A percentile compares a stretch with the other conserved stretches of the same genome.
Evolutionary conservation across 2,888 invertebrate genomes (phyloP).

Genomic region (Parapristionchus giblindavisi): DNA sequence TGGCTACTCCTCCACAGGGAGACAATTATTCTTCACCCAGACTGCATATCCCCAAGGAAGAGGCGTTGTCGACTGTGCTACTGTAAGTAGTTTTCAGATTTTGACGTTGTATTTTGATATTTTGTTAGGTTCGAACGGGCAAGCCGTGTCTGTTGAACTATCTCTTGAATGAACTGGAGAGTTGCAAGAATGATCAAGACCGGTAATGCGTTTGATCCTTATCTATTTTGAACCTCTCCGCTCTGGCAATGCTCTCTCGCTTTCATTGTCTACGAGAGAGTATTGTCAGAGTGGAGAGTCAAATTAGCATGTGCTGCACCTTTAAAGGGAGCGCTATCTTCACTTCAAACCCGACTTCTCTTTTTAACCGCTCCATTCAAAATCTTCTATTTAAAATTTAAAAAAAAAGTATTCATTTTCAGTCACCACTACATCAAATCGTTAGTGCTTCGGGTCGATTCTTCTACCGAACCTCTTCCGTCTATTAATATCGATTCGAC

Average conservation of each 20-base stretch:
- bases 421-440: conserved; percentile 9
- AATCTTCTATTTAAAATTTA: no score
- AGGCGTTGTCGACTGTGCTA: conserved; percentile 19
- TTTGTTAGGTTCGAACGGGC: neutral
- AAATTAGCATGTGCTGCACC: neutral
- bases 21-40: neutral
- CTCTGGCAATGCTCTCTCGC: no score
- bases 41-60: neutral
- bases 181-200: neutral
- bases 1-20: neutral
- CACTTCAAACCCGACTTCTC: no score
- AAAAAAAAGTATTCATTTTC: no score
- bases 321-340: no score
- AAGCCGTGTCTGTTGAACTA: conserved; percentile 30
- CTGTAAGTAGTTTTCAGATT: neutral
- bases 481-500: conserved; percentile 6
- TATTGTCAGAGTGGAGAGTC: neutral
- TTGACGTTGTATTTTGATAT: neutral
- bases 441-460: neutral
- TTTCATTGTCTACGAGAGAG: neutral
- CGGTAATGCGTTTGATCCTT: neutral
- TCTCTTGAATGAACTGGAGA: conserved; percentile 26
- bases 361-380: no score
- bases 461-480: neutral
- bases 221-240: neutral